Base-by-base conservation (phyloP, 1,140 invertebrate species). In the Leptinotarsa defecta region DNA sequence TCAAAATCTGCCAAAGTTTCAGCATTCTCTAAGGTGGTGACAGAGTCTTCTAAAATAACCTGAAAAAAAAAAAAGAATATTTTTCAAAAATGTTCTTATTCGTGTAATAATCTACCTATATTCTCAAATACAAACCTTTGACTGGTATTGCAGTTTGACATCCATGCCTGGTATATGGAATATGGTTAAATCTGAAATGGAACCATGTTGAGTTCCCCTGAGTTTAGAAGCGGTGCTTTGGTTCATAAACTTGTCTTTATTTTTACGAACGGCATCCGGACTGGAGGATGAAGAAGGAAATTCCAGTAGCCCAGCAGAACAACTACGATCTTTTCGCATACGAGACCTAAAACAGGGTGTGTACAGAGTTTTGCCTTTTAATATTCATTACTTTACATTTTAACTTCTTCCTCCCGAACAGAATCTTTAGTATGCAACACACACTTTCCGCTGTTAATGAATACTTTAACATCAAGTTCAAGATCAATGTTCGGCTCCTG, bases 361-460 rank as follows among this genome's bases (percentile, higher is more conserved):
- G 4, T 65, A 20, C 13, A 65, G 13, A 24, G 20, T 2, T 24
- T n/a, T 34, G 64, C 20, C 13, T 13, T 65, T 27, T 65, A 22
- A n/a, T 65, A 15, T 65, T 27, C 4, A 19, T 65, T 62, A 52
- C 75, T 78, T 79, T 81, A 90, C 89, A 89, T 85, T 85, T 88
- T 90, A 11, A 89, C 84, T 79, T 93, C 91, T 68, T 95, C 94
- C 61, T 95, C 94, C 75, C 88, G 90, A 0, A 86, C 86, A 22
- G 88, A 86, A 84, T 96, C 94, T 86, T 97, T 98, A 0, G 96
- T 98, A 86, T 98, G 96, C 3, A 99, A 87, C 34, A 98, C 95
- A 87, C 97, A 99, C 87, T 98, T 97, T 1, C 97, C 97, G 81
- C 95, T 96, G 84, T 98, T 98, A 70, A 99, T 97, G 74, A 97